These are phyloP conservation scores for Pipa parva DNA, from an alignment of 2,113 vertebrate species.

Conservation along the genomic window DNA sequence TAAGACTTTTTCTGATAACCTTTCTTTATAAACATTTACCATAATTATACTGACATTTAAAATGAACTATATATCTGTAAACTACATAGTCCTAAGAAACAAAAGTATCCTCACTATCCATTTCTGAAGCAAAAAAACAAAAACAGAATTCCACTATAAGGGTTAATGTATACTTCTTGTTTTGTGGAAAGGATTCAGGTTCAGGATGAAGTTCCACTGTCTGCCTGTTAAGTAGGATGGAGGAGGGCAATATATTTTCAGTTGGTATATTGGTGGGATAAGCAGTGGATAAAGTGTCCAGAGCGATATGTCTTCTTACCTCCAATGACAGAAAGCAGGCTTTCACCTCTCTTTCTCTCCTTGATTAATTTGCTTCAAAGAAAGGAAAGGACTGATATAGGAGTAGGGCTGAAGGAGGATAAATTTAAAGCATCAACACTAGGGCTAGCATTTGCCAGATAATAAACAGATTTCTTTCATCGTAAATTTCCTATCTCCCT, in stretches of 20 bases:
- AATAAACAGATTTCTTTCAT: constrained; percentile 62
- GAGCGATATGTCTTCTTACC: constrained; percentile 36
- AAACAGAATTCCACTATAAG: no score
- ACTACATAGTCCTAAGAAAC: no score
- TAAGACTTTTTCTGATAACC: no score
- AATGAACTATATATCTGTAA: no score
- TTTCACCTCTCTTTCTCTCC: constrained; percentile 38
- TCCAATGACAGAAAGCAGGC: constrained; percentile 5
- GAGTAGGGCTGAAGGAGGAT: constrained; percentile 60
- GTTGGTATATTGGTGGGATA: accelerated
- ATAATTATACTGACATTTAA: no score
- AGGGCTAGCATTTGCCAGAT: constrained; percentile 58
- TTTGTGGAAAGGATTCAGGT: no score
- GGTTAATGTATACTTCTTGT: no score
- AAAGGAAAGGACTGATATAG: constrained; percentile 64
- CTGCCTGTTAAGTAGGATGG: neutral
- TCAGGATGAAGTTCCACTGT: neutral
- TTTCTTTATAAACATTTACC: no score
- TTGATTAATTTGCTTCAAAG: constrained; percentile 53
- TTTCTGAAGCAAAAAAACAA: no score
- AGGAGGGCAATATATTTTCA: neutral
- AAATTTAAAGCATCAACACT: constrained; percentile 62
- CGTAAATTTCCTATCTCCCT: constrained; percentile 46
- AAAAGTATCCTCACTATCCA: no score
- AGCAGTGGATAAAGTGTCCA: neutral